Conservation (phyloP, 2,888 invertebrate species). For the Oxyscelio sp. region DNA sequence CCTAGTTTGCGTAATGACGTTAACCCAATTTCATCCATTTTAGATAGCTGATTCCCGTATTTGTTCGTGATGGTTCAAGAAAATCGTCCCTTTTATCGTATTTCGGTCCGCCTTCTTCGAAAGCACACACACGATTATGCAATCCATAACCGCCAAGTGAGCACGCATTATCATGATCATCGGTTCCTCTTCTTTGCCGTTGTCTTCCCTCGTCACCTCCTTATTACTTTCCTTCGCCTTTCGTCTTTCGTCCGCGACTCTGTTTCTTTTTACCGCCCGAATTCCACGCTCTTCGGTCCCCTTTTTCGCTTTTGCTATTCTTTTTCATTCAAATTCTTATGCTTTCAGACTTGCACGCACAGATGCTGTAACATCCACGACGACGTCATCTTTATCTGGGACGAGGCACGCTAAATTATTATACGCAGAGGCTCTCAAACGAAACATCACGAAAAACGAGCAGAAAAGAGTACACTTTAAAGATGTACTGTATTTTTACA, state of each 20-base stretch:
- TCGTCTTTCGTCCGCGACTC: slow-evolving; percentile 29
- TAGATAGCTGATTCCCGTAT: slow-evolving; percentile 81
- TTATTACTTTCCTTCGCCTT: slow-evolving; percentile 54
- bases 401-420: slow-evolving; percentile 77
- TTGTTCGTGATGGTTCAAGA: slow-evolving; percentile 83
- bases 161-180: slow-evolving; percentile 61
- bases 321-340: slow-evolving; percentile 59
- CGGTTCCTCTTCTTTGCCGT: slow-evolving; percentile 11
- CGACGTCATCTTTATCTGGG: slow-evolving; percentile 75
- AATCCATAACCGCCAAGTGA: slow-evolving; percentile 59
- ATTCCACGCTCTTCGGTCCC: slow-evolving; percentile 33
- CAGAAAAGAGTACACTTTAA: no score
- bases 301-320: slow-evolving; percentile 52
- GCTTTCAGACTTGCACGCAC: slow-evolving; percentile 35
- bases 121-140: slow-evolving; percentile 76
- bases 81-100: slow-evolving; percentile 82
- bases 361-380: slow-evolving; percentile 63
- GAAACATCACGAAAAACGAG: no score
- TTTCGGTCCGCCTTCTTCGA: slow-evolving; percentile 78
- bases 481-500: no score
- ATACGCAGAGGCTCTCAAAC: no score
- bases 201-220: slow-evolving; percentile 56
- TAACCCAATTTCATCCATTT: slow-evolving; percentile 83
- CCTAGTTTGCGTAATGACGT: slow-evolving; percentile 75
- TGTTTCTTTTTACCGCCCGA: slow-evolving; percentile 44